Percentiles rank a stretch among this genome's conserved stretches.
These are phyloP conservation scores for Ia io DNA, from an alignment of 2,113 vertebrate species.

Conservation along the genomic window DNA sequence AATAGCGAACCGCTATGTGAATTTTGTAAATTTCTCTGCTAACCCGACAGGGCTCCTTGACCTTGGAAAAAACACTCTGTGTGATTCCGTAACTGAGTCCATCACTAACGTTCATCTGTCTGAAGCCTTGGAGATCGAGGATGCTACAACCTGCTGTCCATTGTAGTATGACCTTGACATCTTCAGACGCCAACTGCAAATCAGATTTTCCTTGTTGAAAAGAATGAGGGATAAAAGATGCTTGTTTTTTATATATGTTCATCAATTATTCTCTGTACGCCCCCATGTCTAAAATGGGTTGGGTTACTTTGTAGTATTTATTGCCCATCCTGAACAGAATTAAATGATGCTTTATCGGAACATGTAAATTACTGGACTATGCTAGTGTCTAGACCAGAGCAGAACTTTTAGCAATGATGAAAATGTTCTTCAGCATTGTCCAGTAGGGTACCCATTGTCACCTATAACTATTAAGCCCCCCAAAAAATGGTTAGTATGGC, in stretches of 20 bases:
- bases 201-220: background rate
- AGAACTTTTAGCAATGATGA: background rate
- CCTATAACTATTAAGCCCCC: background rate
- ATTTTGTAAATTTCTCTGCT: background rate
- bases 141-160: background rate
- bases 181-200: background rate
- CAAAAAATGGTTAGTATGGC: background rate
- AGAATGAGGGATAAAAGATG: background rate
- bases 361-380: background rate
- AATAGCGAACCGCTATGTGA: background rate
- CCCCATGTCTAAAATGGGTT: background rate
- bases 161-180: background rate
- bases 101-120: background rate
- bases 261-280: background rate
- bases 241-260: background rate
- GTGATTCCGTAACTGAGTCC: background rate
- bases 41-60: background rate
- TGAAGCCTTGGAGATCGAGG: background rate
- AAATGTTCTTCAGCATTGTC: background rate
- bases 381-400: background rate
- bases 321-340: background rate
- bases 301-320: background rate
- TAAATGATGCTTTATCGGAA: background rate
- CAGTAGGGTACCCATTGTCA: background rate
- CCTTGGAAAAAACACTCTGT: background rate